phyloP scores from a whole-genome alignment of 2,888 invertebrate species.

The Drosophila anceps region DNA sequence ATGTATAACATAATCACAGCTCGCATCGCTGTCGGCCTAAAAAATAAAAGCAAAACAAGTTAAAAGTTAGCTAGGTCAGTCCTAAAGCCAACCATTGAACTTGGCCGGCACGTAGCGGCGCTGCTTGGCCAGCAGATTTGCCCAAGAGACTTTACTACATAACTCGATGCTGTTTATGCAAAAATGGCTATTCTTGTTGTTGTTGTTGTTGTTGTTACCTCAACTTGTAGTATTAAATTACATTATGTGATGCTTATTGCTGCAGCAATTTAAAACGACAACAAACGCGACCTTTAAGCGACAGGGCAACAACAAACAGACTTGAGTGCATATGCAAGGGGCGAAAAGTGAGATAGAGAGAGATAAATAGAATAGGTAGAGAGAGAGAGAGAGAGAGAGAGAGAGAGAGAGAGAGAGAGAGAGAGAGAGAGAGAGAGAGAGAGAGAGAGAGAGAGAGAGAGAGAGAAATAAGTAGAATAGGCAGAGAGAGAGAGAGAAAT shows the following conservation, averaged over 20 bases:
- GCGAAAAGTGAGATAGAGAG: background rate
- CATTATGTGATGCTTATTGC: slow-evolving; percentile 37
- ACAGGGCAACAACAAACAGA: background rate
- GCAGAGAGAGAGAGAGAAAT: no score
- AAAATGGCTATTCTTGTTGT: slow-evolving; percentile 48
- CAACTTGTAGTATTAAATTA: slow-evolving; percentile 15
- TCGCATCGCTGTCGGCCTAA: slow-evolving; percentile 7
- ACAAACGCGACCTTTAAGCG: slow-evolving; percentile 24
- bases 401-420: background rate
- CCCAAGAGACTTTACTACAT: background rate
- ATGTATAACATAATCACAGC: slow-evolving; percentile 24
- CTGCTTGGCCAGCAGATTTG: slow-evolving; percentile 27
- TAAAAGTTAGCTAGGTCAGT: slow-evolving; percentile 48
- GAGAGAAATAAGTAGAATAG: no score
- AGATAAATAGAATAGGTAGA: background rate
- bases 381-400: background rate
- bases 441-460: background rate
- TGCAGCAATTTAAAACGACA: slow-evolving; percentile 59
- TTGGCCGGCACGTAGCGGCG: slow-evolving; percentile 30
- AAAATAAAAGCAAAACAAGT: slow-evolving; percentile 5
- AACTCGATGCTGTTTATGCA: slow-evolving; percentile 30
- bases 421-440: background rate
- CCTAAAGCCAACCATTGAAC: slow-evolving; percentile 50
- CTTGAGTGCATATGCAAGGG: background rate
- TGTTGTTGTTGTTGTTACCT: slow-evolving; percentile 25